phyloP scores from a whole-genome alignment of 2,888 invertebrate species.

The Stenotaenia linearis region DNA sequence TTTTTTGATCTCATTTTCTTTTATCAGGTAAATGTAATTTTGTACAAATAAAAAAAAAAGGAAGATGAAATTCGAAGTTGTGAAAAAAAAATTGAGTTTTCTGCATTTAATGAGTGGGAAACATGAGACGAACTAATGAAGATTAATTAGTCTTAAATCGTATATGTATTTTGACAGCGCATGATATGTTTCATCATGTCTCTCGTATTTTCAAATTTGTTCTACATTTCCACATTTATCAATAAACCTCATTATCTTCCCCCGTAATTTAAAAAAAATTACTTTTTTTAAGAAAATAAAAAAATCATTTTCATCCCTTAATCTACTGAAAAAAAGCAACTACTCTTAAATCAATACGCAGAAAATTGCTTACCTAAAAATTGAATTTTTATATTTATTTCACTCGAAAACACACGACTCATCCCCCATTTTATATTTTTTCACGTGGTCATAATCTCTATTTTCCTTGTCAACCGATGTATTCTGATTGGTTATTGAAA shows the following conservation, averaged over 20 bases:
- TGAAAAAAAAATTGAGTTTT: not conserved
- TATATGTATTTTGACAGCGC: not conserved
- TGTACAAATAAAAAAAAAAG: not conserved
- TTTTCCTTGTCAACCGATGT: conserved; percentile 24
- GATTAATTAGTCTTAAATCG: not conserved
- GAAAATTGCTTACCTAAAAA: not conserved
- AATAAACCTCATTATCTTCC: not conserved
- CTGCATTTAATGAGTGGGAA: not conserved
- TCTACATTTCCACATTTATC: not conserved
- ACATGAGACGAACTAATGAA: not conserved
- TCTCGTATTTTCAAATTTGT: not conserved
- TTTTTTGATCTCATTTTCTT: not conserved
- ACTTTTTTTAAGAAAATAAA: not conserved
- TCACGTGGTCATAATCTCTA: not conserved
- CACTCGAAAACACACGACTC: not conserved
- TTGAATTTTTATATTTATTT: not conserved
- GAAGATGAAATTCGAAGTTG: too few relatives aligned
- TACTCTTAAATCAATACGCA: not conserved
- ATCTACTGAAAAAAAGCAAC: conserved; percentile 2
- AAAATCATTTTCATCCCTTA: not conserved
- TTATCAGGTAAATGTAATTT: not conserved
- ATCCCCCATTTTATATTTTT: not conserved
- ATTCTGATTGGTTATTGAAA: conserved; percentile 35
- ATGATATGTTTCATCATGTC: not conserved
- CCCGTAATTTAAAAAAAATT: too few relatives aligned